Evolutionary conservation across 2,888 invertebrate species (phyloP), one percentile per base, ranked within the genome.

Genomic region (Plagodis pulveraria): DNA sequence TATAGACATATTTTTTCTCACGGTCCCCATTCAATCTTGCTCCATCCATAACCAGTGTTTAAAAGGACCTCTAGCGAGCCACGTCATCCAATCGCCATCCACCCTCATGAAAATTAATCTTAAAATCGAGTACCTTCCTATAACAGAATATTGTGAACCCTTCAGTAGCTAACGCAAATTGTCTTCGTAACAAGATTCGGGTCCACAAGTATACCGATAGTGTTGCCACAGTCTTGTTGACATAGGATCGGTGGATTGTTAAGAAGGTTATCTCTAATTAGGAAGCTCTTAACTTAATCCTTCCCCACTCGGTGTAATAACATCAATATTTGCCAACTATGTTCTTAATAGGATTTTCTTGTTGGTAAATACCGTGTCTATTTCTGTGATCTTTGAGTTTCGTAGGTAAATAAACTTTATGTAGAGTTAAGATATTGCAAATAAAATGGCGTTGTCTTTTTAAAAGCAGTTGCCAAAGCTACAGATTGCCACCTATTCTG

Each of bases 201-300:
- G 64, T 46, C 51, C 49, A 55, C 63, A 58, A 61, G 11, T 6
- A 38, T 38, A 42, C 42, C 48, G 54, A 64, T 63, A 63, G 58
- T 63, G 62, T 56, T 56, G 45, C 49, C 56, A 56, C 48, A 65
- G 62, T 80, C 75, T 73, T 89, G 89, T 90, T 87, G 84, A 78
- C 77, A 81, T 81, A 91, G 90, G 89, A 91, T 85, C 81, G 74
- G 70, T 67, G 75, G 79, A 81, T 81, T 81, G 82, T 81, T 84
- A 80, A 83, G 78, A 77, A 83, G 84, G 85, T 84, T 89, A 86
- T 83, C 81, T 82, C 78, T 79, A 89, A 89, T 91, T 88, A 91
- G 86, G 78, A 80, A 80, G 83, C 85, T 86, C 84, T 86, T 83
- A 84, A 82, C 76, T 81, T 87, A 89, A 89, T 88, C 86, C 85